Base-by-base conservation (phyloP, 2,888 invertebrate genomes). In the Chorisops tibialis region DNA sequence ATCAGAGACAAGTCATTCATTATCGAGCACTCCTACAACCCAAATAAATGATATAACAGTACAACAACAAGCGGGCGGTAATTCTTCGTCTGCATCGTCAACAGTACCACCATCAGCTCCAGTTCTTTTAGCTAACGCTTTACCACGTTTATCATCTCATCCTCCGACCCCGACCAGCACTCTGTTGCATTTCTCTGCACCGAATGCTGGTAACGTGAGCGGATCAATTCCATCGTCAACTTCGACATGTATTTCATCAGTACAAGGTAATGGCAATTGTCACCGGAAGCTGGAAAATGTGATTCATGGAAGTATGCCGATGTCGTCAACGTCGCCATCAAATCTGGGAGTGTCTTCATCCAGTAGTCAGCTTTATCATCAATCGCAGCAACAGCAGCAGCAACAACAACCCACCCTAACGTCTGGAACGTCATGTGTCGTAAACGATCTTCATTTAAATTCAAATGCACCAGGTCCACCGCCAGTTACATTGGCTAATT, bases 1-100 rank as follows among this genome's bases (percentile, higher is more conserved):
- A 62, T 91, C 91, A 22, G 92, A 92, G 79, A 86, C 88, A 67
- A 87, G 88, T 64, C 88, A 88, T 70, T 76, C 78, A 56, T 66
- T 78, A 60, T 76, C 76, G 65, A 77, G 78, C 61, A 78, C 79
- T 63, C 78, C 79, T 54, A 71, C 75, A 63, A 74, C 73, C 61
- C 71, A 72, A 60, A 60, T 67, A 54, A 69, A 68, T 61, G 68
- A 68, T 24, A 59, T 63, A 66, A 52, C 65, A 62, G 66, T 58
- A 66, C 67, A 51, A 69, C 67, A 30, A 68, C 61, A 21, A 65
- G 37, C 51, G 66, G 64, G 65, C 67, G 68, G 66, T 70, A 65
- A 69, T 69, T 39, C 63, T 47, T 59, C 65, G 39, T 21, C 52
- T n/a, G 68, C 67, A 70, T 70, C 64, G 64, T 65, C 69, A 59